Conservation (phyloP, 2,797 vertebrate species). For the Tokudaia muenninki region DNA sequence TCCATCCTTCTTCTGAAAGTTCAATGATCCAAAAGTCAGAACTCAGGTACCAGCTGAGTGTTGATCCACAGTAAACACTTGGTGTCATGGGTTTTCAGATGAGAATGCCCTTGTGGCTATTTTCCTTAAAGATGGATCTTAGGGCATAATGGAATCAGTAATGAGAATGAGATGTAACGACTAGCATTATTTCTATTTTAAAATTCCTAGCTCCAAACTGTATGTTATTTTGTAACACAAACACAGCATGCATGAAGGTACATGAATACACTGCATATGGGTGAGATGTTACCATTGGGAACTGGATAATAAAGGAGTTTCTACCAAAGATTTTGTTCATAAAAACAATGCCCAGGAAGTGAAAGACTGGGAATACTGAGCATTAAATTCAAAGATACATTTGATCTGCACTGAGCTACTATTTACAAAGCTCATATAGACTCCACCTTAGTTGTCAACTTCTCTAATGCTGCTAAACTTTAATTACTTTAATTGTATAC, state of each 20-base stretch:
- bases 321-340: background rate
- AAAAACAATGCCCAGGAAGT: background rate
- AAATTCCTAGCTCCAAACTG: background rate
- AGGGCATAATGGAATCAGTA: too few relatives aligned
- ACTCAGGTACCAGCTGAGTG: background rate
- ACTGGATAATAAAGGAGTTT: background rate
- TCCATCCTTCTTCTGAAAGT: background rate
- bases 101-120: background rate
- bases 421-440: background rate
- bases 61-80: background rate
- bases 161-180: background rate
- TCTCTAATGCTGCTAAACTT: background rate
- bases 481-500: too few relatives aligned
- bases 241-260: too few relatives aligned
- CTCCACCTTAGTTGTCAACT: background rate
- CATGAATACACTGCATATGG: background rate
- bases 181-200: background rate
- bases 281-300: background rate
- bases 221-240: background rate
- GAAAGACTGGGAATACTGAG: rapidly evolving
- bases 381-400: background rate
- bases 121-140: background rate
- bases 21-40: background rate
- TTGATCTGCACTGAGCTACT: background rate
- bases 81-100: background rate